phyloP scores from a whole-genome alignment of 2,797 vertebrate genomes.

The Mormyrops attenuatus region DNA sequence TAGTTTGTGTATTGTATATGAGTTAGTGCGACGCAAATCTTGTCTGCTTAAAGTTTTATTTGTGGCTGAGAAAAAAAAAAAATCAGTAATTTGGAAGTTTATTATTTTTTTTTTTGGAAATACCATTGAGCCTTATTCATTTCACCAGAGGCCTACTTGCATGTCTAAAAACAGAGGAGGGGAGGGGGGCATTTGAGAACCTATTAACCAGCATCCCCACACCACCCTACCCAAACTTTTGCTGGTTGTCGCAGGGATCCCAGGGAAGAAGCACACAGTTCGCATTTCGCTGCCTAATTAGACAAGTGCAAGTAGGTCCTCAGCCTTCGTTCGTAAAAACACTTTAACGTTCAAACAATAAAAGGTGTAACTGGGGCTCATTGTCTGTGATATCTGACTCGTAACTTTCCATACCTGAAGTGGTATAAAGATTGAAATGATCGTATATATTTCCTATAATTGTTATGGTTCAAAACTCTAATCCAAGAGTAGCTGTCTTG shows the following conservation, averaged over 20 bases:
- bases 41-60: neutral
- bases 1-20: neutral
- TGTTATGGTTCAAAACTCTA: neutral
- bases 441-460: neutral
- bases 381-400: slow-evolving; percentile 3
- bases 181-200: neutral
- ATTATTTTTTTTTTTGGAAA: neutral
- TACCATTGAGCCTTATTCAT: neutral
- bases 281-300: neutral
- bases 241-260: neutral
- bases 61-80: neutral
- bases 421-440: neutral
- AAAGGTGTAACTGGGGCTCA: slow-evolving; percentile 6
- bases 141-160: slow-evolving; percentile 10
- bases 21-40: neutral
- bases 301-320: slow-evolving; percentile 1
- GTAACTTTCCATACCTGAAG: neutral
- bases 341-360: slow-evolving; percentile 2
- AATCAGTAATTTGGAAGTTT: neutral
- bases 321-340: neutral
- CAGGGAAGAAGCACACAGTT: neutral
- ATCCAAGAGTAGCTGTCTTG: neutral
- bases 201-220: neutral
- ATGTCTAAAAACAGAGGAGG: neutral
- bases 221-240: neutral